Evolutionary conservation across 2,113 vertebrate species (phyloP).

Genomic region (Malurus elegans): DNA sequence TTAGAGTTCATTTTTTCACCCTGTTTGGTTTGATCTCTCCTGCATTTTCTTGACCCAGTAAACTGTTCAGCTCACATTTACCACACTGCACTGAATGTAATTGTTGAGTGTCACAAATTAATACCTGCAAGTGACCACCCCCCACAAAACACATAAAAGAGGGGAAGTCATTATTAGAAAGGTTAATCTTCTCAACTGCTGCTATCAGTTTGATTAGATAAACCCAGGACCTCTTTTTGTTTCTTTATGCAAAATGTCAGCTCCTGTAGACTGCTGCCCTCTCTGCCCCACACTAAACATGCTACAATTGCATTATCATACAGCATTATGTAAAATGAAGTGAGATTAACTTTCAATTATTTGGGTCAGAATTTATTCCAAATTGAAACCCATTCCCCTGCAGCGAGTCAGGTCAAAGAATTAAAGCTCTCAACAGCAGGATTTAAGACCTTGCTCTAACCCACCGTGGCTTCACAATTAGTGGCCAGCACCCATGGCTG

Average conservation of each 20-base stretch:
- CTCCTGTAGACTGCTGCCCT: slow-evolving; percentile 13
- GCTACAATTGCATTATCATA: slow-evolving; percentile 30
- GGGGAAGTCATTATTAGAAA: slow-evolving; percentile 19
- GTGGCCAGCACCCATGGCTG: not conserved
- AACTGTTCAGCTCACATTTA: slow-evolving; percentile 34
- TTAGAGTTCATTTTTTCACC: slow-evolving; percentile 14
- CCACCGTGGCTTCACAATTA: not conserved
- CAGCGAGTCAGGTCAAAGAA: slow-evolving; percentile 22
- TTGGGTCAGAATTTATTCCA: slow-evolving; percentile 37
- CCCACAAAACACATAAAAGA: not conserved
- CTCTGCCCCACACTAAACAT: not conserved
- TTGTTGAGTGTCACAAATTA: slow-evolving; percentile 34
- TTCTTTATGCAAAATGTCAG: slow-evolving; percentile 37
- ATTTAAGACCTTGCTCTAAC: not conserved
- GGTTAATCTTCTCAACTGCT: slow-evolving; percentile 17
- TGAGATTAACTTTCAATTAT: slow-evolving; percentile 51
- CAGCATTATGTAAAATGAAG: slow-evolving; percentile 43
- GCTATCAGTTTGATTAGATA: not conserved
- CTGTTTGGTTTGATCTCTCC: slow-evolving; percentile 46
- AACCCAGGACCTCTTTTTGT: slow-evolving; percentile 19
- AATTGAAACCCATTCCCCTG: slow-evolving; percentile 29
- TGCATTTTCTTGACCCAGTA: slow-evolving; percentile 53
- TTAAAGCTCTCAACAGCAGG: slow-evolving; percentile 16
- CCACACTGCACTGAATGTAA: slow-evolving; percentile 6
- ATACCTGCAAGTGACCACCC: not conserved